Percentiles rank a stretch among this genome's conserved stretches.
These are phyloP conservation scores for Babyrousa celebensis DNA, from an alignment of 2,797 vertebrate species.

Conservation along the genomic window DNA sequence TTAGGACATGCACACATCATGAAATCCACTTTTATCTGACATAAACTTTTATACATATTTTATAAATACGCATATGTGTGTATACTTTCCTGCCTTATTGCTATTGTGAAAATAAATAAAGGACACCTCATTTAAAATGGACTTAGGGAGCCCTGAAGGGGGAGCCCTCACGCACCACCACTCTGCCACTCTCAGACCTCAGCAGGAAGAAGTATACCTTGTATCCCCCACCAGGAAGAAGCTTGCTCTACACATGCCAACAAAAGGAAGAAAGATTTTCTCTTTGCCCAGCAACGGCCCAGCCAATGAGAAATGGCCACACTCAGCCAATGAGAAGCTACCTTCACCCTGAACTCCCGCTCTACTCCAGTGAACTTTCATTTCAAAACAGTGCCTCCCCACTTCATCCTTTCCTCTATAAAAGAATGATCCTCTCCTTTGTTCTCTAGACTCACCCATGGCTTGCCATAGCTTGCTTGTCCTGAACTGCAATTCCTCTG, in stretches of 20 bases:
- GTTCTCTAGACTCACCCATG: neutral
- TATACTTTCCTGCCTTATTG: neutral
- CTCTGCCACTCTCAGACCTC: neutral
- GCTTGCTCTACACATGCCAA: neutral
- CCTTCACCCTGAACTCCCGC: neutral
- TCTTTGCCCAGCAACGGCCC: neutral
- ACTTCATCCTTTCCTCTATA: neutral
- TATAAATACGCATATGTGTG: neutral
- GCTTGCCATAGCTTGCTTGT: neutral
- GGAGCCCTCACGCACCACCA: no score
- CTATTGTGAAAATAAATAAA: neutral
- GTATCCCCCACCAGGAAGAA: no score
- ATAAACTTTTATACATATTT: neutral
- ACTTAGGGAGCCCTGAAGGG: neutral
- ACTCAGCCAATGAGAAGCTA: neutral
- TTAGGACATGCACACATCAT: neutral
- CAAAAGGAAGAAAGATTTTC: neutral
- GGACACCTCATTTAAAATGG: neutral
- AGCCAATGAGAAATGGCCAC: neutral
- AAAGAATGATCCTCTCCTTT: neutral
- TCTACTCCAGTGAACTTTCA: neutral
- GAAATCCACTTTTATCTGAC: constrained; percentile 1
- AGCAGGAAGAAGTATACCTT: neutral
- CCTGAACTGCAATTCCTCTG: neutral
- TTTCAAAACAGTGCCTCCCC: neutral